Percentiles rank a stretch among this genome's conserved stretches.
Evolutionary conservation across 2,888 invertebrate species (phyloP).

Genomic region (Amphipoea oculea): DNA sequence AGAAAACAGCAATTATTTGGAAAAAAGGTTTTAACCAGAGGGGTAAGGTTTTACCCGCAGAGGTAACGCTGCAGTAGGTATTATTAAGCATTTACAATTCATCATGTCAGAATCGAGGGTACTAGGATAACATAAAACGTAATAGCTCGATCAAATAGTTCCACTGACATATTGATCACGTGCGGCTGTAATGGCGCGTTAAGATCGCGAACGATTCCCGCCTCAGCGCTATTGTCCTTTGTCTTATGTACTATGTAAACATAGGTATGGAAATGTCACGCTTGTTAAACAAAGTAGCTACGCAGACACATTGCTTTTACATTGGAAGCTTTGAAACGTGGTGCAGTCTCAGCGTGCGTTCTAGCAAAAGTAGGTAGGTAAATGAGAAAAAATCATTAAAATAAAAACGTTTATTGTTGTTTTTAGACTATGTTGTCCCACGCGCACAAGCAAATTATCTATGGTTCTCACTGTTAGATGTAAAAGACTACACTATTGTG

Average conservation of each 20-base stretch:
- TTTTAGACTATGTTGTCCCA: neutral
- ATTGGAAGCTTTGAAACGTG: neutral
- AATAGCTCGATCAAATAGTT: conserved; percentile 55
- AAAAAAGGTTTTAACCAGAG: no score
- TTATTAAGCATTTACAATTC: neutral
- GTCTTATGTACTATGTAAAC: conserved; percentile 41
- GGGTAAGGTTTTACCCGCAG: no score
- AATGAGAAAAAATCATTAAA: neutral
- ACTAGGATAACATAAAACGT: conserved; percentile 53
- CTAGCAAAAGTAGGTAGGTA: neutral
- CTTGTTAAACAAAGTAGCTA: neutral
- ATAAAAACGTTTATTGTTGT: neutral
- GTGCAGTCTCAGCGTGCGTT: neutral
- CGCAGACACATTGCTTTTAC: neutral
- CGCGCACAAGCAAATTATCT: neutral
- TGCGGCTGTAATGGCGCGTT: conserved; percentile 70
- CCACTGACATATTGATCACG: conserved; percentile 73
- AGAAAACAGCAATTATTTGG: no score
- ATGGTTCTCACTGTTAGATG: neutral
- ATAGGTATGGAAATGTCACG: conserved; percentile 2
- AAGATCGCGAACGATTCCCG: conserved; percentile 70
- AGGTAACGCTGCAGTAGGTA: neutral
- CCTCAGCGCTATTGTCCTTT: conserved; percentile 54
- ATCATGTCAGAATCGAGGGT: conserved; percentile 1
- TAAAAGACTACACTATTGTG: neutral